Evolutionary conservation across 2,797 vertebrate species (phyloP).

Genomic region (Gymnodraco acuticeps): DNA sequence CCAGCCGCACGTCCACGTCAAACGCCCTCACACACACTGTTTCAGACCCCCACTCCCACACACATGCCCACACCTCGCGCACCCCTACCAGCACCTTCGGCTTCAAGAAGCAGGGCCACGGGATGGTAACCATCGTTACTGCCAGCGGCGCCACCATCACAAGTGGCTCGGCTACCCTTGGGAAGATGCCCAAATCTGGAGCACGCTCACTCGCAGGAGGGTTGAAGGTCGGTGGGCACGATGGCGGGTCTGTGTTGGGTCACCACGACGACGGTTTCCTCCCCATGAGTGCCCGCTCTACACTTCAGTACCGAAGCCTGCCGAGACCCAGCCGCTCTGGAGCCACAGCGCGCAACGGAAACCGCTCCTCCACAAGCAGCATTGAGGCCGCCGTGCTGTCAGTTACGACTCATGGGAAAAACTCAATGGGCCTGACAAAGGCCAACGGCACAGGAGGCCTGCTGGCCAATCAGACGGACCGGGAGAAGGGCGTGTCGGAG

Average conservation of each 20-base stretch:
- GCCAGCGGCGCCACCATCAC: conserved; percentile 95
- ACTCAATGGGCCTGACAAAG: conserved; percentile 71
- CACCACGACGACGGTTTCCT: conserved; percentile 94
- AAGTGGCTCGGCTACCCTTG: conserved; percentile 95
- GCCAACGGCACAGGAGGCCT: conserved; percentile 85
- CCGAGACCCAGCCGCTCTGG: conserved; percentile 94
- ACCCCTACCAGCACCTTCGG: conserved; percentile 83
- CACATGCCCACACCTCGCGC: conserved; percentile 63
- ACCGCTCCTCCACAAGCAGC: conserved; percentile 97
- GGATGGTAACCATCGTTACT: conserved; percentile 91
- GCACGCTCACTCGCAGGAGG: conserved; percentile 82
- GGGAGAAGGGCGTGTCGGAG: conserved; percentile 95
- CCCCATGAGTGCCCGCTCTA: conserved; percentile 90
- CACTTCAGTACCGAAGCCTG: conserved; percentile 96
- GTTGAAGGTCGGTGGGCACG: conserved; percentile 82
- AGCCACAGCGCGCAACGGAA: conserved; percentile 89
- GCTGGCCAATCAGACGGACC: conserved; percentile 94
- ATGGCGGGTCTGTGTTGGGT: conserved; percentile 80
- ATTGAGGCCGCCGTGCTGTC: conserved; percentile 93
- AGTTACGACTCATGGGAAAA: conserved; percentile 72
- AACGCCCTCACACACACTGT: conserved; percentile 58
- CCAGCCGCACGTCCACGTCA: conserved; percentile 45
- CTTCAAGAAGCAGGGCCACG: conserved; percentile 87
- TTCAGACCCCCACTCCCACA: conserved; percentile 68
- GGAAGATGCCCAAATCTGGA: conserved; percentile 95